Base-by-base conservation (phyloP, 2,113 vertebrate genomes). In the Sceloporus undulatus region DNA sequence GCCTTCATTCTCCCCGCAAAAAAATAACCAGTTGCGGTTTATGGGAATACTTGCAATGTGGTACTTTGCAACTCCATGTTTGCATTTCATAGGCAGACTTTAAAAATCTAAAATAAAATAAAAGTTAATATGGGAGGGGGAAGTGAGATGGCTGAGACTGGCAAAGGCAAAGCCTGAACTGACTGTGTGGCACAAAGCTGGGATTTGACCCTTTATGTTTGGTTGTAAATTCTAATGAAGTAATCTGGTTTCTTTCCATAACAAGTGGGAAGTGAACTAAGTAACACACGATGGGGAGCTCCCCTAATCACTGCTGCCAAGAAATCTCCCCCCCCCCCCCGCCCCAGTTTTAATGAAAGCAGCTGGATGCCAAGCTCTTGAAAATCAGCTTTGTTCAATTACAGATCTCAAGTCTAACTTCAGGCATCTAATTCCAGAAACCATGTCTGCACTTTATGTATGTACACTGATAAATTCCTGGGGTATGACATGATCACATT, bases 401-500 rank as follows among this genome's bases (percentile, higher is more conserved):
- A 71, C 25, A 83, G 70, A 84, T 40, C 82, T 75, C 1, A 42
- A 38, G 34, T 85, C 54, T 75, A 75, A 75, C 71, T 75, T 75
- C 34, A 85, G 81, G 48, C 52, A 84, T 75, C 48, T 84, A 73
- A 75, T 62, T 62, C 83, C n/a, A 75, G 23, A 59, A 85, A 85
- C 71, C 2, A 23, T 75, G n/a, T 21, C 54, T 85, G 83, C n/a
- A 75, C 23, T 73, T 48, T 85, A 25, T 59, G 70, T 14, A 59
- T 85, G 29, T 75, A 84, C 71, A 84, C 68, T 71, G 82, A 84
- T 84, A 73, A 73, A 73, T 73, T 84, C 82, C 68, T 71, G 42
- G n/a, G 19, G 83, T 38, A 19, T 85, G 52, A 74, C 83, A 85
- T 59, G 83, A 52, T 40, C n/a, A 25, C 29, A 75, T 75, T 75